Base-by-base conservation (phyloP, 2,797 vertebrate genomes). In the Brachyrhaphis roseni region DNA sequence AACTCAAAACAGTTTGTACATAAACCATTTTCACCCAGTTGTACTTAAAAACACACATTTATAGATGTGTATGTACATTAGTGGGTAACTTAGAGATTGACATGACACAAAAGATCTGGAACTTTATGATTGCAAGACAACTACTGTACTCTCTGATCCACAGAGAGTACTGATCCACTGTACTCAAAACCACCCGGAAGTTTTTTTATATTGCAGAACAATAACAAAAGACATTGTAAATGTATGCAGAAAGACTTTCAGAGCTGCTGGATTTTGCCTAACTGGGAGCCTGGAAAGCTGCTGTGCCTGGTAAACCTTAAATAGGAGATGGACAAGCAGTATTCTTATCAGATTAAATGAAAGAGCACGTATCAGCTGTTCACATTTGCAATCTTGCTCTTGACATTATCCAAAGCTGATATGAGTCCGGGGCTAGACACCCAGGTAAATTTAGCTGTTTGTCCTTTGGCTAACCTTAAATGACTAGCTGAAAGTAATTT, bases 371-470 rank as follows among this genome's bases (percentile, higher is more conserved):
- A 28, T 59, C 55, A 59, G n/a, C 55, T 59, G 55, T 31, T 59
- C n/a, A 59, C 31, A 59, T 31, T 59, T 59, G n/a, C n/a, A 59
- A 59, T 59, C n/a, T 59, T 31, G n/a, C 55, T 59, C n/a, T 31
- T 59, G 55, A 55, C n/a, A 59, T 59, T 59, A 59, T 31, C n/a
- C 55, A 59, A 59, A 59, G 55, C n/a, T 13, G n/a, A 59, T 59
- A 59, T 7, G 55, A 59, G 26, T 15, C 55, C 13, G 11, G 1
- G n/a, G n/a, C 11, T 6, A 15, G 55, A 59, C 13, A 59, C n/a
- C 5, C 55, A 31, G n/a, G n/a, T 28, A 59, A 59, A 59, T 59
- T 31, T 59, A 28, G 55, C n/a, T 31, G 55, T 16, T 31, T 59
- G 55, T 59, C 55, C 55, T 59, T 28, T 59, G 55, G 26, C n/a